These are phyloP conservation scores for Amiota mariae DNA, from an alignment of 2,888 invertebrate genomes.

Conservation along the genomic window DNA sequence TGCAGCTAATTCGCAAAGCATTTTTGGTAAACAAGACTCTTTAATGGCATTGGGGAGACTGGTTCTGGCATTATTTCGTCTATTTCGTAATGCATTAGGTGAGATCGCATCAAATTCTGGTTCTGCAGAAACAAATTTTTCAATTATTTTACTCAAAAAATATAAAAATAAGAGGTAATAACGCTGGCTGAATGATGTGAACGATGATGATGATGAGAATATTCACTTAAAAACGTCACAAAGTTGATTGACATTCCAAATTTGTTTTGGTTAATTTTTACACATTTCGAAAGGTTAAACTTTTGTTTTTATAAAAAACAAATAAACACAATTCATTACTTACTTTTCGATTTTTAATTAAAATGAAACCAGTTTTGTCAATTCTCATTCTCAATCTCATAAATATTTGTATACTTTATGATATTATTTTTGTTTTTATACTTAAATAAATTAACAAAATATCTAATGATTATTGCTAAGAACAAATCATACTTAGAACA, in stretches of 20 bases:
- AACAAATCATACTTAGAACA: too few relatives aligned
- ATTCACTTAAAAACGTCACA: too few relatives aligned
- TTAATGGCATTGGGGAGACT: constrained; percentile 71
- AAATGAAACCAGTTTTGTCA: too few relatives aligned
- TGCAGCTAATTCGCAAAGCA: constrained; percentile 73
- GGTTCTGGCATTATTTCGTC: constrained; percentile 56
- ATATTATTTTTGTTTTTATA: too few relatives aligned
- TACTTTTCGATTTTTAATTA: too few relatives aligned
- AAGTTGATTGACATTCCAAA: not conserved
- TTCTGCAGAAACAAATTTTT: constrained; percentile 48
- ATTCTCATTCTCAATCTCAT: too few relatives aligned
- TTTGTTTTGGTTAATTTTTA: constrained; percentile 8
- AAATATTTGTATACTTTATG: too few relatives aligned
- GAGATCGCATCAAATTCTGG: constrained; percentile 68
- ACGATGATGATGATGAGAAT: too few relatives aligned
- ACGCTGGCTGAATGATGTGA: not conserved
- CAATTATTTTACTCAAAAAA: not conserved
- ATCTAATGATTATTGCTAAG: too few relatives aligned
- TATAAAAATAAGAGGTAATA: not conserved
- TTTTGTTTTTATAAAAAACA: not conserved
- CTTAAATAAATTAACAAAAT: too few relatives aligned
- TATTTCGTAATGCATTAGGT: constrained; percentile 55
- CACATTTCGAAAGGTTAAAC: not conserved
- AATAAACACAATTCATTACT: not conserved
- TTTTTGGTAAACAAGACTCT: constrained; percentile 73